Base-by-base conservation (phyloP, 1,140 invertebrate species). In the Drosophila bocqueti region DNA sequence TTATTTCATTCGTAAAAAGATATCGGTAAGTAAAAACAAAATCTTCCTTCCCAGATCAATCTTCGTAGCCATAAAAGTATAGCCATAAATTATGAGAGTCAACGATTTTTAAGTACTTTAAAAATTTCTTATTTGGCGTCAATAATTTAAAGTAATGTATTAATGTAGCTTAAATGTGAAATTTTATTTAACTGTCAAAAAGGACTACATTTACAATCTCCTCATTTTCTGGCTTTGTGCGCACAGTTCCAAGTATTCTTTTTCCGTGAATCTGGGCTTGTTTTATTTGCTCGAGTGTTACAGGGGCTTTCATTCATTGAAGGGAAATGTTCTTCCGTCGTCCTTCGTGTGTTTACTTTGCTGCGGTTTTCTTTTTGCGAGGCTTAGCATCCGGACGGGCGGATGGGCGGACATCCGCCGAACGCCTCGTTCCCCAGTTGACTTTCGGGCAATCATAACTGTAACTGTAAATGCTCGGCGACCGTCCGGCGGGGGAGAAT, bases 361-460 rank as follows among this genome's bases (percentile, higher is more conserved):
- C 66, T 83, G 83, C 83, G 76, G 82, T 82, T 87, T 78, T 78
- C 60, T 79, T 72, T 86, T 80, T 86, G 43, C 76, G 76, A 81
- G 85, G 85, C 85, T 90, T 85, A 90, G 79, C 85, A 72, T 90
- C 85, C 85, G 64, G 61, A 59, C n/a, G 50, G 40, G 54, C 58
- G 74, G 74, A 72, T 77, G 74, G 64, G 69, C 81, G 71, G 62
- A 83, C 71, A 80, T 83, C 81, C 81, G 68, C 34, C 75, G 76
- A 74, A 62, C 79, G 76, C 58, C 49, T 73, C 76, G 67, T 72
- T 68, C 46, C 68, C 43, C 67, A 76, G 84, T 90, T 81, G 78
- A 90, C 85, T 90, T 90, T 90, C 64, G 74, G 81, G 84, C 82
- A 92, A 86, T 92, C 86, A 92, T 92, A 92, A 92, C 85, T 85